Evolutionary conservation across 1,140 invertebrate species (phyloP), one percentile per base, ranked within the genome.

Genomic region (Dendroctonus valens): DNA sequence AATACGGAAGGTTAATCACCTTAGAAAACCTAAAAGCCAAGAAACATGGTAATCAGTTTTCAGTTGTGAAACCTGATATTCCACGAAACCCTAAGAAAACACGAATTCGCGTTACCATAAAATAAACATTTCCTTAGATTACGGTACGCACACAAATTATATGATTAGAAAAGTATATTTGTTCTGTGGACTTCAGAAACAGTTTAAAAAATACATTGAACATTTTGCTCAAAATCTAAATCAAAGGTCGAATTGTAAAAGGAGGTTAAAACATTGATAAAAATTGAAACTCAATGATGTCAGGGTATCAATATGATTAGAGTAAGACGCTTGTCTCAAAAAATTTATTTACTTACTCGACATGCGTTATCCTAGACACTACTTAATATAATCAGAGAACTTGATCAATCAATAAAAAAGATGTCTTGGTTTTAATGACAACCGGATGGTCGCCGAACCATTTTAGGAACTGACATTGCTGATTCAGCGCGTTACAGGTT

Each of bases 401-500:
- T 62, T 62, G 59, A 62, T 62, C 50, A 15, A 52, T 51, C 59
- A 53, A 41, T 7, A 62, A 62, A 62, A 62, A 62, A 62, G 59
- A 62, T 62, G 59, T 62, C 59, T 62, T 53, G 49, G 49, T 52
- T 62, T 62, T 62, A 62, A 62, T 44, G 59, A 62, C 59, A 62
- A 62, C 59, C 59, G 49, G 46, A 60, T 60, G 46, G 59, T 62
- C 38, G 59, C 49, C 50, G 14, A 53, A 42, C 59, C 59, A 41
- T 62, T 62, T 62, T 62, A 62, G 49, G 59, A 52, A 52, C n/a
- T 62, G 59, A 62, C 59, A 62, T 62, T 62, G 59, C 59, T 53
- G 59, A 52, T 62, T 52, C 59, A 52, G 38, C 59, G 14, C 39
- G 39, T 8, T 62, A 49, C 59, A 62, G 48, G 48, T 51, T 60